Base-by-base conservation (phyloP, 2,113 vertebrate species). In the Sturnira hondurensis region DNA sequence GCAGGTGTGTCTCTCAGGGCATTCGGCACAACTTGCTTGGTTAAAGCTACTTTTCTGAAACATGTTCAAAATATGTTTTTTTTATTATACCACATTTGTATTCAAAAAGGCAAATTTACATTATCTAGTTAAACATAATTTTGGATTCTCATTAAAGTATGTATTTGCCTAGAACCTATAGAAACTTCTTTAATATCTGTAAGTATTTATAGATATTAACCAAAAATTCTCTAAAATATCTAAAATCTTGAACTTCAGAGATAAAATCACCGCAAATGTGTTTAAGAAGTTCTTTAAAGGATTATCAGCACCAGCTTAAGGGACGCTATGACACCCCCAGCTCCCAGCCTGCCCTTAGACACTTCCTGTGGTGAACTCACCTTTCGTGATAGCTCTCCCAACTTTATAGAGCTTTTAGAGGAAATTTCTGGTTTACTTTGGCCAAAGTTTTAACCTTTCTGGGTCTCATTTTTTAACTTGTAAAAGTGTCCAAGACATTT, bases 91-190 rank as follows among this genome's bases (percentile, higher is more conserved):
- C 54, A 50, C 24, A 36, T 61, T 82, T 20, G 77, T 77, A 71
- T 88, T 81, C 61, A 67, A 81, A 95, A 71, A 92, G 56, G 28
- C 28, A 67, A 96, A 90, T 58, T 87, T 88, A 92, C 0, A 61
- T 80, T 58, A 58, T 33, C 36, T 20, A 80, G 38, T 81, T 45
- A 81, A 85, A 71, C 5, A 36, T 58, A 85, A 17, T 61, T 52
- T 92, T 52, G 77, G 20, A 45, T 52, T 86, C 20, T 86, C 3
- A 58, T 80, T 94, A 74, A 58, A 68, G 70, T 70, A 52, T 45
- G 5, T 15, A 43, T 70, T 81, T 70, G 20, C 85, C 20, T 77
- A 70, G 58, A 96, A 94, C 13, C 41, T 67, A 68, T 77, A n/a
- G 70, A 67, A 28, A 52, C 50, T 58, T 87, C 14, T 61, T 94